Percentiles rank a stretch among this genome's conserved stretches.
Conservation (phyloP, 2,797 vertebrate species). For the Pelodytes ibericus region DNA sequence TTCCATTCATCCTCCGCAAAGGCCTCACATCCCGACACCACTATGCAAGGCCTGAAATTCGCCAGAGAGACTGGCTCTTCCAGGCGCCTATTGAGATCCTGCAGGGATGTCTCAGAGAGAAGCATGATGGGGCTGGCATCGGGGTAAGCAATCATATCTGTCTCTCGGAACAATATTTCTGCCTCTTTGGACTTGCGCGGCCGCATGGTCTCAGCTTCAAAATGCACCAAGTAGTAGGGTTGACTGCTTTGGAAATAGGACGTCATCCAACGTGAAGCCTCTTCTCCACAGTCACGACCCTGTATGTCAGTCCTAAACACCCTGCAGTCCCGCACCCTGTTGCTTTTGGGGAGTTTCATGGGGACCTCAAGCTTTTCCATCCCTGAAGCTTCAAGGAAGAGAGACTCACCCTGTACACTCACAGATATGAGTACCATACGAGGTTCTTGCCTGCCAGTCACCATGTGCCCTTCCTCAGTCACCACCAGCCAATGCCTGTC, state of each 20-base stretch:
- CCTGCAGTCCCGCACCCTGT: conserved; percentile 80
- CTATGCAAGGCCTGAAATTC: conserved; percentile 88
- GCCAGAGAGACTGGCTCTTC: conserved; percentile 77
- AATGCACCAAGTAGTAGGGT: conserved; percentile 84
- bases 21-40: conserved; percentile 81
- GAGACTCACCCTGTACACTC: conserved; percentile 60
- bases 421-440: conserved; percentile 83
- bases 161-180: conserved; percentile 59
- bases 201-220: conserved; percentile 79
- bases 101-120: conserved; percentile 86
- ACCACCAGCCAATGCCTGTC: conserved; percentile 91
- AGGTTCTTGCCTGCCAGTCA: conserved; percentile 89
- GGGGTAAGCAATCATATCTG: conserved; percentile 76
- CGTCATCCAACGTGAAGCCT: conserved; percentile 84
- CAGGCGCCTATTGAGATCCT: conserved; percentile 80
- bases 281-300: conserved; percentile 89
- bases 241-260: conserved; percentile 74
- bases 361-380: conserved; percentile 81
- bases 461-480: conserved; percentile 86
- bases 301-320: conserved; percentile 82
- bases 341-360: conserved; percentile 65
- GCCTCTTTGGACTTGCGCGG: conserved; percentile 66
- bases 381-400: conserved; percentile 76
- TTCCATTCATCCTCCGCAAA: conserved; percentile 84
- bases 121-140: conserved; percentile 85